phyloP scores from a whole-genome alignment of 2,113 vertebrate genomes.

The Chloropsis hardwickii region DNA sequence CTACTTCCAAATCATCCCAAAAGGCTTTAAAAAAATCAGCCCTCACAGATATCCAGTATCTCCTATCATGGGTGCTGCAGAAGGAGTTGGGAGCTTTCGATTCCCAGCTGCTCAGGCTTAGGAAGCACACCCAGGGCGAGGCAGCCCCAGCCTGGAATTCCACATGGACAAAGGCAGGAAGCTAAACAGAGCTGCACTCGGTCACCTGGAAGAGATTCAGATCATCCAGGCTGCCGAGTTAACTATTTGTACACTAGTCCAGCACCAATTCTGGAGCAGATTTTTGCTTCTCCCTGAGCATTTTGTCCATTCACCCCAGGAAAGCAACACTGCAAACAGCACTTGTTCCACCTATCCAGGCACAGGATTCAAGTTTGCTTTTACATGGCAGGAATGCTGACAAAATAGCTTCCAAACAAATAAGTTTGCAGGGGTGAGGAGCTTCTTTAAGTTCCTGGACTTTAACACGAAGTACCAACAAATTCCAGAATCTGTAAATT shows the following conservation, averaged over 20 bases:
- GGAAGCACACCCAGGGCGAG: neutral
- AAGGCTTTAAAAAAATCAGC: neutral
- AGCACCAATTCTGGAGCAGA: neutral
- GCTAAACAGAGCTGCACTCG: conserved; percentile 30
- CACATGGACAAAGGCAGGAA: conserved; percentile 68
- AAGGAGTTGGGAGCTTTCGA: neutral
- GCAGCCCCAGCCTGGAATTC: neutral
- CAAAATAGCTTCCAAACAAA: neutral
- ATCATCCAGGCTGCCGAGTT: neutral
- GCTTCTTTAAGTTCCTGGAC: neutral
- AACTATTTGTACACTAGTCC: neutral
- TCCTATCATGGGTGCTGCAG: neutral
- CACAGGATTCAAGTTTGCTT: neutral
- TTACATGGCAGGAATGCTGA: neutral
- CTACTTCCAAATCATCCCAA: neutral
- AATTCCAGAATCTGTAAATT: neutral
- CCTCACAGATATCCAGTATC: fast-evolving
- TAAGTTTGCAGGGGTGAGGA: neutral
- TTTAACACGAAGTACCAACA: fast-evolving
- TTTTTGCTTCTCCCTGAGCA: neutral
- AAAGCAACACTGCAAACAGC: neutral
- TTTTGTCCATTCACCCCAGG: neutral
- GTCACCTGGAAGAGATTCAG: conserved; percentile 55
- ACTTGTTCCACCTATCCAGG: neutral
- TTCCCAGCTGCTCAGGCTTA: neutral